Conservation (phyloP, 2,797 vertebrate genomes). For the Falco berigora region DNA sequence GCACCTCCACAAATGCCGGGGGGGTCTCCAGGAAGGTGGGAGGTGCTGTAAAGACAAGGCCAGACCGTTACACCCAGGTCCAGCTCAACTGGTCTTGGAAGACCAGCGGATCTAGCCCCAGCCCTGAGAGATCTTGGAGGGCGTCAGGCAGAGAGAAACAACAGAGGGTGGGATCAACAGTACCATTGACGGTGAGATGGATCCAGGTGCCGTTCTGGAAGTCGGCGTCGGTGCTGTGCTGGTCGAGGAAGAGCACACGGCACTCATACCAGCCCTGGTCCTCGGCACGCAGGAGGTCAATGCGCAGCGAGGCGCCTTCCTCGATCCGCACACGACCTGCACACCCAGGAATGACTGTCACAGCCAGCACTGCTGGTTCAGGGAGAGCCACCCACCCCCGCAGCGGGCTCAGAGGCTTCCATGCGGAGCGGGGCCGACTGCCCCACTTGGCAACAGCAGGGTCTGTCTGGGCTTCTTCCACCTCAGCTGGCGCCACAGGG, state of each 20-base stretch:
- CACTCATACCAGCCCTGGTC: conserved; percentile 99
- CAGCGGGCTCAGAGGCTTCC: background rate
- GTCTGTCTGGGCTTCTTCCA: background rate
- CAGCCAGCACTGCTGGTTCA: background rate
- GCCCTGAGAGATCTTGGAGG: background rate
- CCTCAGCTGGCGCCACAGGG: fast-evolving
- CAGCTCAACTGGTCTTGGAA: background rate
- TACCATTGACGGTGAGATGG: conserved; percentile 93
- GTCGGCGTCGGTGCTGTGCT: conserved; percentile 80
- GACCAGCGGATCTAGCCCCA: background rate
- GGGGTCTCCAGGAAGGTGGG: conserved; percentile 88
- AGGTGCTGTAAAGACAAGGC: conserved; percentile 75
- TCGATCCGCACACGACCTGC: conserved; percentile 86
- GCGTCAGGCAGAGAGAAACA: no score
- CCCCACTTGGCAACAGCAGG: background rate
- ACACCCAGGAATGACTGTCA: background rate
- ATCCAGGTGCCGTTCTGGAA: conserved; percentile 95
- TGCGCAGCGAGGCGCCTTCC: conserved; percentile 84
- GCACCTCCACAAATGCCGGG: conserved; percentile 83
- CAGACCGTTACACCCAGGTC: background rate
- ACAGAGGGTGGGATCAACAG: fast-evolving
- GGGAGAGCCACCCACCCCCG: background rate
- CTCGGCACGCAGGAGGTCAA: conserved; percentile 83
- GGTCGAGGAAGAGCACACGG: conserved; percentile 89
- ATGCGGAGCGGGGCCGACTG: background rate